phyloP scores from a whole-genome alignment of 2,797 vertebrate species.

The Petrocephalus sullivani region DNA sequence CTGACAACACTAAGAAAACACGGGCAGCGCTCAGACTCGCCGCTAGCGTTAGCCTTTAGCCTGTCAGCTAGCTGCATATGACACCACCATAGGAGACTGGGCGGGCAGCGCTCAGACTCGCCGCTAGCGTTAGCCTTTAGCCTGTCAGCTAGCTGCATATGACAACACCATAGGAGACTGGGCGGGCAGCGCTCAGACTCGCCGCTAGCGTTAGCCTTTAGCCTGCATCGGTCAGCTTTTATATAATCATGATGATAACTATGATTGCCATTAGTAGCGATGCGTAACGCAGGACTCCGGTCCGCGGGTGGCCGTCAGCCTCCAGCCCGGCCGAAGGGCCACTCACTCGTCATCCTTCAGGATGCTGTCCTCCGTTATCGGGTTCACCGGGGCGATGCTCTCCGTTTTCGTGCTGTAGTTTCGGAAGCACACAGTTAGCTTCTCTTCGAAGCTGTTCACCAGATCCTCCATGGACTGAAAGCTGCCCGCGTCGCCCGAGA shows the following conservation, averaged over 20 bases:
- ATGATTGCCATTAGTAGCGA: not conserved
- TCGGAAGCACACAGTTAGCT: constrained; percentile 85
- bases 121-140: not conserved
- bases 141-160: not conserved
- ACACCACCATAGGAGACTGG: not conserved
- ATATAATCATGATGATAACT: not conserved
- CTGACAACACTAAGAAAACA: not conserved
- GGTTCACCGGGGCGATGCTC: constrained; percentile 70
- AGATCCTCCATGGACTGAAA: constrained; percentile 72
- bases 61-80: not conserved
- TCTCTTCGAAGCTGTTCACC: constrained; percentile 77
- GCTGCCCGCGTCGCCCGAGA: constrained; percentile 63
- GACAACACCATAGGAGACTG: not conserved
- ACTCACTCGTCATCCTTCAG: constrained; percentile 92
- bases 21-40: not conserved
- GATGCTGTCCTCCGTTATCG: constrained; percentile 79
- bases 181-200: not conserved
- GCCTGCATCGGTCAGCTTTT: not conserved
- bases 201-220: not conserved
- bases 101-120: not conserved
- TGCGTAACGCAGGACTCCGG: too few species aligned
- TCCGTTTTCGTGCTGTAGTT: constrained; percentile 73
- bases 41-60: not conserved
- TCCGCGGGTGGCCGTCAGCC: not conserved
- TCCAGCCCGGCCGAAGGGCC: not conserved